phyloP scores from a whole-genome alignment of 2,888 invertebrate species.

The Trichogramma dendrolimi region DNA sequence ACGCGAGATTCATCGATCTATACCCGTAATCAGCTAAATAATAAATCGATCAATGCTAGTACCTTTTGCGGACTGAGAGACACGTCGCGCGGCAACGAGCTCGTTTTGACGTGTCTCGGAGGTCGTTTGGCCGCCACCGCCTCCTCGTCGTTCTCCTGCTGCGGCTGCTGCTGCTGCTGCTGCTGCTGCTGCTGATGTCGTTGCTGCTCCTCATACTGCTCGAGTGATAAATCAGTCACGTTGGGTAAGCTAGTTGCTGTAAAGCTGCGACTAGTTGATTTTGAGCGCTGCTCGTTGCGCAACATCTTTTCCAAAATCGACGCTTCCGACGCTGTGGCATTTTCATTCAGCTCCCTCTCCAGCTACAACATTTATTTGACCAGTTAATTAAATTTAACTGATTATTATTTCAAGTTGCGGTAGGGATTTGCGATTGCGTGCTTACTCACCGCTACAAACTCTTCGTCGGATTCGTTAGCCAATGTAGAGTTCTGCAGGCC shows the following conservation, averaged over 20 bases:
- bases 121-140: slow-evolving; percentile 13
- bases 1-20: no score
- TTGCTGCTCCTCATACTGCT: neutral
- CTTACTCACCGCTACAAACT: slow-evolving; percentile 16
- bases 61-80: slow-evolving; percentile 14
- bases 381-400: no score
- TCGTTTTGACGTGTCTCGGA: slow-evolving; percentile 17
- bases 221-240: slow-evolving; percentile 51
- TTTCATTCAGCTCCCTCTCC: neutral
- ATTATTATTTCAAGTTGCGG: neutral
- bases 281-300: slow-evolving; percentile 26
- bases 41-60: neutral
- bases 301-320: slow-evolving; percentile 13
- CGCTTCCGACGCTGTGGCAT: slow-evolving; percentile 13
- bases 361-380: neutral
- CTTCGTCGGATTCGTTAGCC: slow-evolving; percentile 16
- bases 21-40: no score
- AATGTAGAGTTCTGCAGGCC: no score
- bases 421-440: neutral
- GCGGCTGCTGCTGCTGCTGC: neutral
- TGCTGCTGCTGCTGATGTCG: neutral
- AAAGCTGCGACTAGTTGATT: slow-evolving; percentile 53
- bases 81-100: slow-evolving; percentile 18
- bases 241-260: slow-evolving; percentile 55
- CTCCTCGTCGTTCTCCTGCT: neutral